Percentiles rank a stretch among this genome's conserved stretches.
These are phyloP conservation scores for Turritopsis rubra DNA, from an alignment of 30 jellyfish, hydroid and myxozoan genomes.

Conservation along the genomic window DNA sequence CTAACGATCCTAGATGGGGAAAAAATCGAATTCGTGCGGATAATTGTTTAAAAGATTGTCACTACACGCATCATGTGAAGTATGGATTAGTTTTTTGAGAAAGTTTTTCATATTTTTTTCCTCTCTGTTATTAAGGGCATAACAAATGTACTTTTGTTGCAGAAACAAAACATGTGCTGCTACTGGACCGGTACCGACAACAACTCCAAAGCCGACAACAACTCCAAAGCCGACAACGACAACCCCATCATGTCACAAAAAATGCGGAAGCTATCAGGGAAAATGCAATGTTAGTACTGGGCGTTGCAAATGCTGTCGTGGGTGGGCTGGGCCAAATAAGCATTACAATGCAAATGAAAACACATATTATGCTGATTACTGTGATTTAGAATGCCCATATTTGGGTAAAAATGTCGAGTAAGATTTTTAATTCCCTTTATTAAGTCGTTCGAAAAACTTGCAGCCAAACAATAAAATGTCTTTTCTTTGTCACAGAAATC, in stretches of 20 bases:
- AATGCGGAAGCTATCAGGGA: neutral
- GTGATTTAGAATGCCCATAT: constrained; percentile 11
- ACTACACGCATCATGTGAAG: constrained; percentile 31
- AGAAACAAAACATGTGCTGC: constrained; percentile 10
- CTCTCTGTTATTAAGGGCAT: neutral
- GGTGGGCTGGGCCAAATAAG: constrained; percentile 6
- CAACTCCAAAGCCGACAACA: neutral
- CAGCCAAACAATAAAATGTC: neutral
- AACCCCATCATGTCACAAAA: neutral
- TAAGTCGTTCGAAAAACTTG: neutral
- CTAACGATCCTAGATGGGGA: constrained; percentile 29
- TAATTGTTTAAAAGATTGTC: constrained; percentile 21
- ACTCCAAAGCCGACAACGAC: neutral
- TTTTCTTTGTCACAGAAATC: constrained; percentile 1
- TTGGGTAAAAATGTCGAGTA: constrained; percentile 9
- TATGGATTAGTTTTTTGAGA: neutral
- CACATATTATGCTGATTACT: constrained; percentile 11
- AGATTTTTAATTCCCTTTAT: neutral
- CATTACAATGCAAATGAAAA: neutral
- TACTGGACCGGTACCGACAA: constrained; percentile 2
- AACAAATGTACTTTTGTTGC: neutral
- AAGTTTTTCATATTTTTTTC: neutral
- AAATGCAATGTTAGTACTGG: neutral
- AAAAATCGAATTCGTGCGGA: constrained; percentile 12
- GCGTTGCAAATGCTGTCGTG: constrained; percentile 9